A percentile compares a stretch with the other conserved stretches of the same genome.
phyloP scores from a whole-genome alignment of 2,113 vertebrate genomes.

The Microcebus murinus region DNA sequence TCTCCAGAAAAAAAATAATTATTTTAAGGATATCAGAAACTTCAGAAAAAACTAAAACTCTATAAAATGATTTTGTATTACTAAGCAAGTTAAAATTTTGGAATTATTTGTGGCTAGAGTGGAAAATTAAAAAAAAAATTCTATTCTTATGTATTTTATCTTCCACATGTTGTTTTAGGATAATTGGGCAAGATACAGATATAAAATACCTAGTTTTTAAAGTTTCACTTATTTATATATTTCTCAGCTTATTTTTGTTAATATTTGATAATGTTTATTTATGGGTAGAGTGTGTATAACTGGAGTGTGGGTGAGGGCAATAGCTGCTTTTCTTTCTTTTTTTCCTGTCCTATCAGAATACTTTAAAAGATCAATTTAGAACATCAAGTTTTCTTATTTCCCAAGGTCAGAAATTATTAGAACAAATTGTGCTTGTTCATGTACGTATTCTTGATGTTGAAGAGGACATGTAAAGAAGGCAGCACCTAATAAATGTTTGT shows the following conservation, averaged over 20 bases:
- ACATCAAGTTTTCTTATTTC: background rate
- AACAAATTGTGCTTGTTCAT: background rate
- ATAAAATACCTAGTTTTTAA: background rate
- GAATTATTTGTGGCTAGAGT: background rate
- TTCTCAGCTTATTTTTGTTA: background rate
- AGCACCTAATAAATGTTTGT: rapidly evolving
- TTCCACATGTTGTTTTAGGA: background rate
- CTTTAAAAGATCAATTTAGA: background rate
- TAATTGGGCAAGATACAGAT: background rate
- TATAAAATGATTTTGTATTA: background rate
- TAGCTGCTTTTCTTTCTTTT: background rate
- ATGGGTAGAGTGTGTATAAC: rapidly evolving
- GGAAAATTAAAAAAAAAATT: background rate
- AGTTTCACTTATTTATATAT: background rate
- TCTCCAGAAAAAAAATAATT: background rate
- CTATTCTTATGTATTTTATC: background rate
- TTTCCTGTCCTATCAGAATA: background rate
- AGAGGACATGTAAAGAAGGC: background rate
- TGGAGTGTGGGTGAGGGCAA: rapidly evolving
- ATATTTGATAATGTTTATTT: background rate
- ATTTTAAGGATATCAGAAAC: background rate
- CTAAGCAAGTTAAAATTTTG: background rate
- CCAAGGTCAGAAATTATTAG: background rate
- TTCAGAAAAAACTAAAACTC: background rate
- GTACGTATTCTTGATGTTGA: background rate